A percentile compares a stretch with the other conserved stretches of the same genome.
Conservation (phyloP, 1,140 invertebrate genomes). For the Camponotus floridanus region DNA sequence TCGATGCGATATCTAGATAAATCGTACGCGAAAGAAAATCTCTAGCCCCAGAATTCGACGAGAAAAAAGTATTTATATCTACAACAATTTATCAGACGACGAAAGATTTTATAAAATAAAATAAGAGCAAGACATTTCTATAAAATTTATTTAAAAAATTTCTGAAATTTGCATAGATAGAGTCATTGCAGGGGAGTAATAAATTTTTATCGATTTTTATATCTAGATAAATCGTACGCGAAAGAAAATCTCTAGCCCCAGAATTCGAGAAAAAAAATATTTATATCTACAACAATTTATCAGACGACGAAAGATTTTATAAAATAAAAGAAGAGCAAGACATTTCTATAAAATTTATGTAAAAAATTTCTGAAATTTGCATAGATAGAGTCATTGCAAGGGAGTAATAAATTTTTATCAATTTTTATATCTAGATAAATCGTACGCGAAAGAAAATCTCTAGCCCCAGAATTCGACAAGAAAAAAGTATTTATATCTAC, state of each 20-base stretch:
- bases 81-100: too few relatives aligned
- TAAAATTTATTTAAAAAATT: not conserved
- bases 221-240: too few relatives aligned
- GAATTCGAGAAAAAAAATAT: not conserved
- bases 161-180: not conserved
- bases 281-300: not conserved
- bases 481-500: not conserved
- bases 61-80: not conserved
- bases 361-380: not conserved
- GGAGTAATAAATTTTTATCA: too few relatives aligned
- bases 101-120: too few relatives aligned
- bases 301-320: too few relatives aligned
- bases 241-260: not conserved
- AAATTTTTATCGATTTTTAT: too few relatives aligned
- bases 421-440: too few relatives aligned
- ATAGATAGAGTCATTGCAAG: not conserved
- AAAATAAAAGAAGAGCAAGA: too few relatives aligned
- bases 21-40: not conserved
- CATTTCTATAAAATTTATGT: not conserved
- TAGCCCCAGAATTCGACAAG: not conserved
- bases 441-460: not conserved
- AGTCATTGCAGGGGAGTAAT: too few relatives aligned
- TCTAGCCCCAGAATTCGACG: not conserved
- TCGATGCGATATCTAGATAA: constrained; percentile 28
- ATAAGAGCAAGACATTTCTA: too few relatives aligned